A percentile compares a stretch with the other conserved stretches of the same genome.
phyloP scores from a whole-genome alignment of 2,113 vertebrate genomes.

The Scomber scombrus region DNA sequence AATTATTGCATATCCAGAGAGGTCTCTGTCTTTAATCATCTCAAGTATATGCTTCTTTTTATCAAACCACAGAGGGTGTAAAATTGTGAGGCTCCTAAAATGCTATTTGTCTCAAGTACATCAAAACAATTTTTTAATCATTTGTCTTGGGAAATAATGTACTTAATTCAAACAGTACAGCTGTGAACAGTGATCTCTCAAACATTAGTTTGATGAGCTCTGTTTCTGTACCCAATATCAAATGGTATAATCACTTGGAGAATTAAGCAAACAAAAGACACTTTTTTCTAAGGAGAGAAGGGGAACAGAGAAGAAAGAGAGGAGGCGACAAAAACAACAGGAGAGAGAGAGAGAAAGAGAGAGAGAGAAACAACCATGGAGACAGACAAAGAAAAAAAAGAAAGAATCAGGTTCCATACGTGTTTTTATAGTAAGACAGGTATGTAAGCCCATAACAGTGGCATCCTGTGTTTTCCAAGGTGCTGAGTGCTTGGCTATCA shows the following conservation, averaged over 20 bases:
- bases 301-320: neutral
- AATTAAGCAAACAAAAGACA: constrained; percentile 48
- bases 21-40: constrained; percentile 72
- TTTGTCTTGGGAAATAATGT: constrained; percentile 65
- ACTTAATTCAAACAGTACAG: constrained; percentile 65
- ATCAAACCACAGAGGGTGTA: constrained; percentile 67
- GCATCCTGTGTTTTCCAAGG: constrained; percentile 52
- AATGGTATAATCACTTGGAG: constrained; percentile 48
- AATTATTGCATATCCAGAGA: constrained; percentile 67
- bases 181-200: constrained; percentile 52
- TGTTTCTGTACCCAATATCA: constrained; percentile 32
- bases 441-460: constrained; percentile 10
- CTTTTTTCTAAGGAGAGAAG: constrained; percentile 25
- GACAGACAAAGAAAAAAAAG: neutral
- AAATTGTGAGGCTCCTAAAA: constrained; percentile 53
- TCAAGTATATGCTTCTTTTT: constrained; percentile 62
- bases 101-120: constrained; percentile 73
- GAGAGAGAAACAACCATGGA: neutral
- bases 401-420: constrained; percentile 1
- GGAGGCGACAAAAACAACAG: neutral
- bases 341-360: neutral
- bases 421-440: constrained; percentile 29
- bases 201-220: constrained; percentile 50
- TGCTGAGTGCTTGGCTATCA: constrained; percentile 52
- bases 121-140: constrained; percentile 71